Percentiles rank a stretch among this genome's conserved stretches.
Conservation (phyloP, 2,888 invertebrate species). For the Dermolepida albohirtum region DNA sequence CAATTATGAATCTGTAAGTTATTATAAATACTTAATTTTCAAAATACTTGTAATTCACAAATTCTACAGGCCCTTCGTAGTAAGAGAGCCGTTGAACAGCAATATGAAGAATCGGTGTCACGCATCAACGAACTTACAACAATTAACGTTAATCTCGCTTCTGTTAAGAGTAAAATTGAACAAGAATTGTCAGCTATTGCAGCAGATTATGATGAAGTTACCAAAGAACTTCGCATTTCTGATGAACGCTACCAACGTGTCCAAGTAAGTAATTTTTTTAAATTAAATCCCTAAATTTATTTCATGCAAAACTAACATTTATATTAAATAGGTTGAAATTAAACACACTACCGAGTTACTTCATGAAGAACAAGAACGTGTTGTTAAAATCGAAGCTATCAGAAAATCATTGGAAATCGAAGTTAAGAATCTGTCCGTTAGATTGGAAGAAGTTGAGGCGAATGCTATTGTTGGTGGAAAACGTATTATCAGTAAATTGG, state of each 20-base stretch:
- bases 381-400: constrained; percentile 96
- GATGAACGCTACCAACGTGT: constrained; percentile 97
- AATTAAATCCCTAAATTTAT: too few relatives aligned
- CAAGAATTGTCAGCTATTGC: constrained; percentile 92
- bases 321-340: constrained; percentile 77
- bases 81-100: constrained; percentile 89
- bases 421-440: constrained; percentile 93
- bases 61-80: constrained; percentile 85
- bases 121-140: constrained; percentile 95
- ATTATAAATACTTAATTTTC: constrained; percentile 10
- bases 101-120: constrained; percentile 90
- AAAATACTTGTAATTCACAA: background rate
- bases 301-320: too few relatives aligned
- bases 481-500: constrained; percentile 97
- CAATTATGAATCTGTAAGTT: constrained; percentile 83
- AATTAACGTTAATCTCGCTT: constrained; percentile 94
- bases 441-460: constrained; percentile 96
- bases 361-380: constrained; percentile 96
- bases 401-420: constrained; percentile 98
- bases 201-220: constrained; percentile 97
- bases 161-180: constrained; percentile 95
- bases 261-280: constrained; percentile 67
- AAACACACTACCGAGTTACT: constrained; percentile 94
- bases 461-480: constrained; percentile 97
- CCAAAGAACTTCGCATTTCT: constrained; percentile 91